phyloP scores from a whole-genome alignment of 2,797 vertebrate species.

The Enteromius afrohamiltoni region DNA sequence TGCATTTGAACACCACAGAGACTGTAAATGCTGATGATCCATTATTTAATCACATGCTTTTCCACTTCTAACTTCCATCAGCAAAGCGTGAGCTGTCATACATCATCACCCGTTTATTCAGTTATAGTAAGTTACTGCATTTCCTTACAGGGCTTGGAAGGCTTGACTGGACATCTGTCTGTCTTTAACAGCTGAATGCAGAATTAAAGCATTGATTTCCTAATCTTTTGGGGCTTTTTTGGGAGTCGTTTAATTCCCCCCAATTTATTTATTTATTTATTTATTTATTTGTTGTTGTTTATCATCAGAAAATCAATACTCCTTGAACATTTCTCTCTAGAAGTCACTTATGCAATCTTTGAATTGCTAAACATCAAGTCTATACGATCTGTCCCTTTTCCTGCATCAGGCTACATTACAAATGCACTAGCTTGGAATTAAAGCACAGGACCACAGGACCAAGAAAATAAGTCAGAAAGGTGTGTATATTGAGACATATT shows the following conservation, averaged over 20 bases:
- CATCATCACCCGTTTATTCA: slow-evolving; percentile 49
- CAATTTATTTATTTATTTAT: slow-evolving; percentile 23
- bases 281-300: not conserved
- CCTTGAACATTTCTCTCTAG: slow-evolving; percentile 29
- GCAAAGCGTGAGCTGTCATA: slow-evolving; percentile 30
- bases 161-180: slow-evolving; percentile 31
- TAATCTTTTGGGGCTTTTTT: slow-evolving; percentile 22
- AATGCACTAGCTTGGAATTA: slow-evolving; percentile 28
- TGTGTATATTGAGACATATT: not conserved
- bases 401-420: slow-evolving; percentile 26
- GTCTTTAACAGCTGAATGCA: slow-evolving; percentile 15
- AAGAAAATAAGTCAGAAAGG: not conserved
- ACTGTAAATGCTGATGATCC: slow-evolving; percentile 10
- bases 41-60: slow-evolving; percentile 42
- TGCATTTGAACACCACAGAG: slow-evolving; percentile 13
- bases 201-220: slow-evolving; percentile 33
- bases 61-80: slow-evolving; percentile 41
- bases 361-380: slow-evolving; percentile 29
- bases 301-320: slow-evolving; percentile 38
- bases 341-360: slow-evolving; percentile 12
- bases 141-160: slow-evolving; percentile 35
- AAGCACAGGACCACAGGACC: too few relatives aligned
- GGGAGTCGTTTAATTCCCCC: slow-evolving; percentile 23
- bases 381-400: slow-evolving; percentile 18
- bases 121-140: slow-evolving; percentile 34